Evolutionary conservation across 1,140 invertebrate genomes (phyloP), one percentile per base, ranked within the genome.

Genomic region (Sweltsa coloradensis): DNA sequence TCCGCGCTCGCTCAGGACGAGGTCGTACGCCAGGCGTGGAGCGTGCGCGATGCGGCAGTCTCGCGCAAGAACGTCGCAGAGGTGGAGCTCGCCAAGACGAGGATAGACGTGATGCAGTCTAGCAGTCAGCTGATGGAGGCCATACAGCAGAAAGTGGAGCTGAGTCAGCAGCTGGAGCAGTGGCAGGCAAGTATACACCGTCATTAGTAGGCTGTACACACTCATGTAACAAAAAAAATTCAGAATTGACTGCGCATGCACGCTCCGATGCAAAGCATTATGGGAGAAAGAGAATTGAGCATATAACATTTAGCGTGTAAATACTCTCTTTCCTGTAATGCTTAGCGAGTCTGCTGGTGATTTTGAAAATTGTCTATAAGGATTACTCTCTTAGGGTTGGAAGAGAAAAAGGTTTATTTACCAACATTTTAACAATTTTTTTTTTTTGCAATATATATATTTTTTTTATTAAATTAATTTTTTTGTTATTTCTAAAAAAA

Each of bases 71-170:
- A 91, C 57, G 76, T 78, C 40, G 82, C 83, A 23, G 89, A 94
- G 66, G 83, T 93, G 14, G 83, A 89, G 55, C 67, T 94, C 45
- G 89, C 90, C 1, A 83, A 84, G 58, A 85, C 87, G 0, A 72
- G 90, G 11, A 88, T 94, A 31, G 92, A 97, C 55, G 72, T 94
- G 39, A 82, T 93, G 68, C 89, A 92, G 61, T 83, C 90, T 22
- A 92, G 93, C 60, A 89, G 85, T 56, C 91, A 97, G 63, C 71
- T 97, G 36, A 82, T 95, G 72, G 91, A 95, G 62, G 88, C 90
- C 0, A 87, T 97, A 34, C 83, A 92, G 60, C 91, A 96, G 66
- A 96, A 97, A 66, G 81, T 96, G 31, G 88, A 92, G 61, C 73
- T 96, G 1, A 91, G 89, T 23, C 89, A 96, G 59, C 89, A 95